These are phyloP conservation scores for Heterodera filipjevi DNA, from an alignment of 2,888 invertebrate genomes.

Conservation along the genomic window DNA sequence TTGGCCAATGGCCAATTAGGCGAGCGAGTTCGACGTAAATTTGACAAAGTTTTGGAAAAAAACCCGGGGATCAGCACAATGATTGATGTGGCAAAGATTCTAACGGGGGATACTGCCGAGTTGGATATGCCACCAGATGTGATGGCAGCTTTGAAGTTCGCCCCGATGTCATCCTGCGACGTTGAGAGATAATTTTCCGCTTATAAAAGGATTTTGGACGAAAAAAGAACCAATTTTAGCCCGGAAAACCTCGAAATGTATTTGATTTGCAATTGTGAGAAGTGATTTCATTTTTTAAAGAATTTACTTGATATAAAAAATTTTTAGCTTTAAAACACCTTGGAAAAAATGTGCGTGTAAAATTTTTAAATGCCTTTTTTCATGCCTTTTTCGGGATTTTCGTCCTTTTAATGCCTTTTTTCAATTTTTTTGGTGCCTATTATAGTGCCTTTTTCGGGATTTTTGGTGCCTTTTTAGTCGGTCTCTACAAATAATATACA, in stretches of 20 bases:
- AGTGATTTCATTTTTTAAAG: too few relatives aligned
- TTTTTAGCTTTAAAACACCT: too few relatives aligned
- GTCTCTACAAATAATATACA: too few relatives aligned
- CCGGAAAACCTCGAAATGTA: conserved; percentile 28
- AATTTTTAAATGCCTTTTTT: too few relatives aligned
- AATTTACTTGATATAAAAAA: too few relatives aligned
- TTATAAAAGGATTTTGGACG: conserved; percentile 20
- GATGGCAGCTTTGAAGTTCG: conserved; percentile 23
- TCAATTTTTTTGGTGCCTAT: too few relatives aligned
- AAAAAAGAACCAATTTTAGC: conserved; percentile 3
- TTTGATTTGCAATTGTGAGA: conserved; percentile 21
- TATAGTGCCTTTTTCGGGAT: too few relatives aligned
- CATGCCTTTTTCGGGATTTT: too few relatives aligned
- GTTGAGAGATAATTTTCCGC: conserved; percentile 10
- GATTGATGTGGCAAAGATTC: conserved; percentile 1
- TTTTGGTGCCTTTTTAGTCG: too few relatives aligned
- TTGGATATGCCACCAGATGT: conserved; percentile 9
- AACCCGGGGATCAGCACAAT: conserved; percentile 4
- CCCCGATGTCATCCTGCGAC: conserved; percentile 25
- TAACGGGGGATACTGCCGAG: neutral
- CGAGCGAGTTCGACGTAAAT: conserved; percentile 19
- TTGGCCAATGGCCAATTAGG: conserved; percentile 16
- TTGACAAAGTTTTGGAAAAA: conserved; percentile 25
- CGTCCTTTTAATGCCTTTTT: too few relatives aligned
- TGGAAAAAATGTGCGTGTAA: too few relatives aligned